Evolutionary conservation across 2,797 vertebrate species (phyloP).

Genomic region (Semotilus atromaculatus): DNA sequence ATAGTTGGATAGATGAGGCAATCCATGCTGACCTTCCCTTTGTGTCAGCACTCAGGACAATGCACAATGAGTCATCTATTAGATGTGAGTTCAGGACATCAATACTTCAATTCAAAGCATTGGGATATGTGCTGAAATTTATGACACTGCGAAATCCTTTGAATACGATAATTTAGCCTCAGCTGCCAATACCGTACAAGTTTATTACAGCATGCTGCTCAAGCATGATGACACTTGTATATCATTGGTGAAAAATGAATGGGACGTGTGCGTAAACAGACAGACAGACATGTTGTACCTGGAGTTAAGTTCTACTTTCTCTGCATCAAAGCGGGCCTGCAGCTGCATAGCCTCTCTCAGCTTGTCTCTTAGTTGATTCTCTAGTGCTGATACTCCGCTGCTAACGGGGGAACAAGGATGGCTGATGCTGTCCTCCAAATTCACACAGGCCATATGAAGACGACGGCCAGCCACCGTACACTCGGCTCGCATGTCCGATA

Average conservation of each 20-base stretch:
- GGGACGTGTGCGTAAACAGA: neutral
- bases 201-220: slow-evolving; percentile 14
- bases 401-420: slow-evolving; percentile 66
- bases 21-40: slow-evolving; percentile 34
- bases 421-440: slow-evolving; percentile 71
- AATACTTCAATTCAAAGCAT: slow-evolving; percentile 28
- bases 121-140: slow-evolving; percentile 33
- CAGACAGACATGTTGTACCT: slow-evolving; percentile 67
- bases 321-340: slow-evolving; percentile 80
- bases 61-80: slow-evolving; percentile 39
- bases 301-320: slow-evolving; percentile 83
- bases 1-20: slow-evolving; percentile 25
- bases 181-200: slow-evolving; percentile 1
- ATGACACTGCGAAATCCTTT: slow-evolving; percentile 12
- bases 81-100: slow-evolving; percentile 38
- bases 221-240: neutral
- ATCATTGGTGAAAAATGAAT: slow-evolving; percentile 26
- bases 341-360: slow-evolving; percentile 82
- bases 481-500: slow-evolving; percentile 79
- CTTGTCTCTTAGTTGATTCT: slow-evolving; percentile 79
- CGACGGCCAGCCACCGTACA: slow-evolving; percentile 67
- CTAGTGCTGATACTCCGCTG: slow-evolving; percentile 69
- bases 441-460: slow-evolving; percentile 78
- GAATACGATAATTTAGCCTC: slow-evolving; percentile 18
- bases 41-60: slow-evolving; percentile 32